Evolutionary conservation across 2,888 invertebrate genomes (phyloP).

Genomic region (Morpho helenor): DNA sequence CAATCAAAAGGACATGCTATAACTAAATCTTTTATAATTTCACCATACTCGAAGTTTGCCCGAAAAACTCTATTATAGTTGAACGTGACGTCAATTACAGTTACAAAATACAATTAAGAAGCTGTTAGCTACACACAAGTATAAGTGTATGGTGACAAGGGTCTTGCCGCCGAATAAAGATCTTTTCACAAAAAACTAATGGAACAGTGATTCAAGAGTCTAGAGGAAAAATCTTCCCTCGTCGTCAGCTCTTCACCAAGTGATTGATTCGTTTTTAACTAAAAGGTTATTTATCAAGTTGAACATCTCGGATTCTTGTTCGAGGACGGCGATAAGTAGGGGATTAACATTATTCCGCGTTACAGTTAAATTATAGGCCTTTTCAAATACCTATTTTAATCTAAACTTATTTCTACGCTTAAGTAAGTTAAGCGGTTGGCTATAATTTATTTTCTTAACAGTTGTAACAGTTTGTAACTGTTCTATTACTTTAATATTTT

Average conservation of each 20-base stretch:
- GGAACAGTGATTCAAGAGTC: slow-evolving; percentile 27
- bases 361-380: slow-evolving; percentile 15
- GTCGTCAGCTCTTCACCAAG: slow-evolving; percentile 27
- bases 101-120: slow-evolving; percentile 4
- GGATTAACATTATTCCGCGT: slow-evolving; percentile 15
- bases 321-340: slow-evolving; percentile 15
- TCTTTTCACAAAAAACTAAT: slow-evolving; percentile 26
- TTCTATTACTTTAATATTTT: too few species aligned
- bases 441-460: too few species aligned
- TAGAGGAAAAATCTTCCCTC: slow-evolving; percentile 21
- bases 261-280: slow-evolving; percentile 33
- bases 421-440: too few species aligned
- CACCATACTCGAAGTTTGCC: neutral
- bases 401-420: too few species aligned
- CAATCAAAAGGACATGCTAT: too few species aligned
- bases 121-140: neutral
- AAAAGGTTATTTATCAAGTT: slow-evolving; percentile 31
- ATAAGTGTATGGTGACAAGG: slow-evolving; percentile 19
- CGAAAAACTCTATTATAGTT: too few species aligned
- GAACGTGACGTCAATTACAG: too few species aligned
- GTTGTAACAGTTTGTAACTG: too few species aligned
- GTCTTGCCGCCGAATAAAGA: slow-evolving; percentile 19
- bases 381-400: too few species aligned
- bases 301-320: slow-evolving; percentile 27
- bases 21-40: too few species aligned